Conservation (phyloP, 2,113 vertebrate species). For the Ammodytes marinus region DNA sequence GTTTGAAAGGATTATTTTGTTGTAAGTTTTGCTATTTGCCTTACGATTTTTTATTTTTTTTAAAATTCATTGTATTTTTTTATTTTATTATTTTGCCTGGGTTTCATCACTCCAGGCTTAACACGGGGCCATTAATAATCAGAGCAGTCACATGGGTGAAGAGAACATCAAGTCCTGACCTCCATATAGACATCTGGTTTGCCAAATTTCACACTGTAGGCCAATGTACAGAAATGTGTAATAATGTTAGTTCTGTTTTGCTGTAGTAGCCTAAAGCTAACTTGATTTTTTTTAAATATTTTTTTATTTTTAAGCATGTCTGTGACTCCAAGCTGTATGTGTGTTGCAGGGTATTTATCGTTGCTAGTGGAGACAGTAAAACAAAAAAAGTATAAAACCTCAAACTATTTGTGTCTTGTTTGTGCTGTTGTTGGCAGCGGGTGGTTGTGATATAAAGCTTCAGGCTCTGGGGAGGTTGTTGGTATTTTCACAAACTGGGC, state of each 20-base stretch:
- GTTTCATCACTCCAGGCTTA: slow-evolving; percentile 49
- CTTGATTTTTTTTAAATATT: slow-evolving; percentile 12
- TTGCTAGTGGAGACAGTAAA: slow-evolving; percentile 58
- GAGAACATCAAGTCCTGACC: slow-evolving; percentile 20
- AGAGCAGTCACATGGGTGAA: slow-evolving; percentile 5
- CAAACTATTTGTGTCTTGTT: slow-evolving; percentile 51
- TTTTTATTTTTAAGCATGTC: slow-evolving; percentile 57
- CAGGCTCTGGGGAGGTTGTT: slow-evolving; percentile 24
- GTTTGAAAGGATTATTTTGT: slow-evolving; percentile 57
- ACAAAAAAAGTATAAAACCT: slow-evolving; percentile 8
- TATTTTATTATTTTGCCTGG: background rate
- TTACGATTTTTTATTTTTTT: slow-evolving; percentile 43
- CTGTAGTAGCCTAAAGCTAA: slow-evolving; percentile 2
- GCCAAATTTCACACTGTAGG: slow-evolving; percentile 69
- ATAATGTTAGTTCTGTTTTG: slow-evolving; percentile 54
- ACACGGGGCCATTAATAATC: slow-evolving; percentile 18
- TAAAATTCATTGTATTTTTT: background rate
- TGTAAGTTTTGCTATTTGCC: slow-evolving; percentile 54
- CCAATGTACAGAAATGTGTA: slow-evolving; percentile 66
- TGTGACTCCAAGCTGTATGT: slow-evolving; percentile 50
- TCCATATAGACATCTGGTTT: slow-evolving; percentile 50
- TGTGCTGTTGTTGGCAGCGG: slow-evolving; percentile 37
- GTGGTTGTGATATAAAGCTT: background rate
- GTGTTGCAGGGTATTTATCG: slow-evolving; percentile 54
- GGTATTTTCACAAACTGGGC: slow-evolving; percentile 43